Evolutionary conservation across 2,797 vertebrate genomes (phyloP), one percentile per base, ranked within the genome.

Genomic region (Podarcis siculus): DNA sequence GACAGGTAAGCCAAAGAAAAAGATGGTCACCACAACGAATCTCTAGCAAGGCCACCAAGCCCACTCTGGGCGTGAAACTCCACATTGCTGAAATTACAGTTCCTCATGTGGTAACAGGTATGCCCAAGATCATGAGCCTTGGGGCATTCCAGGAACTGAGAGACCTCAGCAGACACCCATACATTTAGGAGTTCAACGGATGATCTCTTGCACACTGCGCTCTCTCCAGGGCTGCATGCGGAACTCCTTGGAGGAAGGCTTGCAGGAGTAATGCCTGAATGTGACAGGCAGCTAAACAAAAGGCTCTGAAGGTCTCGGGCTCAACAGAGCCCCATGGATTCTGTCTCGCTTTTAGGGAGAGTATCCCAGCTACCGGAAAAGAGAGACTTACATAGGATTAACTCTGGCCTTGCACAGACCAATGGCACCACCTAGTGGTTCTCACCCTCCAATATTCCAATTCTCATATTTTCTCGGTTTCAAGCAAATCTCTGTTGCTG

Each of bases 391-490:
- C n/a, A 21, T 2, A 35, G 12, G 15, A 64, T 66, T 25, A 13
- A 25, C 17, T 25, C 39, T 2, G 3, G 23, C 35, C 85, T 67
- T 67, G 81, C 0, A 0, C 10, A 87, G 93, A 93, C 42, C 89
- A 83, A 92, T 79, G 89, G 82, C 94, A 96, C 96, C 97, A 95
- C 82, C 97, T 96, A 95, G 95, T 61, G 97, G 93, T 32, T 0
- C 8, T 64, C 6, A 87, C 35, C 0, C 17, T 72, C 66, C 78
- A 76, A 61, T 0, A 4, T 79, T 71, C 12, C 2, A 4, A 32
- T 27, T 37, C 4, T 19, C 5, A 8, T 1, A 17, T 37, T 12
- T 37, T 30, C 82, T 37, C 3, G 8, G 5, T 58, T 1, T 3
- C 58, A 27, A 21, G 64, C 8, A 15, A 61, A 21, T 27, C 8